These are phyloP conservation scores for Chloroceryle aenea DNA, from an alignment of 2,113 vertebrate genomes.

Conservation along the genomic window DNA sequence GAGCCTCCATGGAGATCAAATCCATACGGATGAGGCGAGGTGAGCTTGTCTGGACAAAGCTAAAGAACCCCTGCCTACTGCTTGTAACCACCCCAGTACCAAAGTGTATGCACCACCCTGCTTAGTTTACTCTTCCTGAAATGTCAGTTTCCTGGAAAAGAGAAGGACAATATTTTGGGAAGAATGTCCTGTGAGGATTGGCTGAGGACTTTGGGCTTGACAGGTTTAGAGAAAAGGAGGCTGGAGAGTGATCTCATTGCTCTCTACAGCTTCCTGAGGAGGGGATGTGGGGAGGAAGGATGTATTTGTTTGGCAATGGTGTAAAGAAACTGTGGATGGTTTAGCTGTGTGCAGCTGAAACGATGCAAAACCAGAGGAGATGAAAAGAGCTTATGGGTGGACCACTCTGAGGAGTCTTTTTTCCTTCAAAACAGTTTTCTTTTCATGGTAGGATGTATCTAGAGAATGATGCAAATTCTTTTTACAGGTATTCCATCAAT, in stretches of 20 bases:
- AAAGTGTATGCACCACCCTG: neutral
- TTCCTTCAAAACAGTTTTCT: neutral
- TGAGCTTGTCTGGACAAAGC: neutral
- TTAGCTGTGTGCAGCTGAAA: neutral
- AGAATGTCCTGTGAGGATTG: neutral
- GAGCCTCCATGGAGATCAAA: neutral
- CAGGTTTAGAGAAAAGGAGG: neutral
- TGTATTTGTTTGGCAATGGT: neutral
- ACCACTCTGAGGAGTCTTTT: neutral
- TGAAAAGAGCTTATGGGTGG: neutral
- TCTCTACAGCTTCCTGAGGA: neutral
- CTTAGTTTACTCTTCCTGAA: neutral
- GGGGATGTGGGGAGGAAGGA: neutral
- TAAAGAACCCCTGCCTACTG: neutral
- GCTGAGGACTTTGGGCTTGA: neutral
- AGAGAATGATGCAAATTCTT: neutral
- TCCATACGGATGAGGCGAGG: neutral
- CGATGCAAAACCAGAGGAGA: neutral
- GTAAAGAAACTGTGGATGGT: neutral
- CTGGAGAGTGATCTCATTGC: neutral
- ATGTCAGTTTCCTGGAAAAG: neutral
- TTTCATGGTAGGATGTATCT: neutral
- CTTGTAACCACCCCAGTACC: neutral
- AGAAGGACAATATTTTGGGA: neutral
- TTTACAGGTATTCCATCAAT: neutral